phyloP scores from a whole-genome alignment of 2,888 invertebrate species.

The Plemyria rubiginata region DNA sequence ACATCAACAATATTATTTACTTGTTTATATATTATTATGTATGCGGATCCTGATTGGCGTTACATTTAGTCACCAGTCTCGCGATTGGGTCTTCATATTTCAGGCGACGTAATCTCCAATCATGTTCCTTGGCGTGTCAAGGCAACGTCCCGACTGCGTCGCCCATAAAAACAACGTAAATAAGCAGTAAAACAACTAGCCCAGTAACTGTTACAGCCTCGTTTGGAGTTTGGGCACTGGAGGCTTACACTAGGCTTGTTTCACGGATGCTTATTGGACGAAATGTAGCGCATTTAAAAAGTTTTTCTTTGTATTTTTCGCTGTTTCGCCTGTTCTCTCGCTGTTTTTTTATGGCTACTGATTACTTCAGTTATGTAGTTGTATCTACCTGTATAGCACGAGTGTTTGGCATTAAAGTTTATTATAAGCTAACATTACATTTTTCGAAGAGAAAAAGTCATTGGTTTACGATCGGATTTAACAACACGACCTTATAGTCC shows the following conservation, averaged over 20 bases:
- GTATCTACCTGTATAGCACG: no score
- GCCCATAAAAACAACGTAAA: conserved; percentile 23
- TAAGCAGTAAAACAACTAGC: conserved; percentile 28
- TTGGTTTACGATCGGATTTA: no score
- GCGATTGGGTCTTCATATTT: conserved; percentile 7
- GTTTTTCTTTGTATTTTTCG: conserved; percentile 1
- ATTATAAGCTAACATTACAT: no score
- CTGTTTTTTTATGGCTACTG: no score
- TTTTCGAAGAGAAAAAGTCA: no score
- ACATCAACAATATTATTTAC: no score
- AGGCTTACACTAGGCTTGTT: conserved; percentile 9
- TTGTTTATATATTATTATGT: not conserved
- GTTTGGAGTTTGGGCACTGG: conserved; percentile 13
- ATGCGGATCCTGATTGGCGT: not conserved
- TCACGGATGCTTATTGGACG: not conserved
- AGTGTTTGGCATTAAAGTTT: no score
- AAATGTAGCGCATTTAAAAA: not conserved
- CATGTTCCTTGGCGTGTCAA: conserved; percentile 2
- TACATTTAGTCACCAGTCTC: not conserved
- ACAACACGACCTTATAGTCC: no score
- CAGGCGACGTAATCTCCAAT: conserved; percentile 1
- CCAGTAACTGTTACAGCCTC: conserved; percentile 16
- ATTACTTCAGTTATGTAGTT: no score
- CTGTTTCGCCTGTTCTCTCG: not conserved
- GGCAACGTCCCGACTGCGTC: conserved; percentile 14